These are phyloP conservation scores for Leptinotarsa haldemani DNA, from an alignment of 2,888 invertebrate species.

Conservation along the genomic window DNA sequence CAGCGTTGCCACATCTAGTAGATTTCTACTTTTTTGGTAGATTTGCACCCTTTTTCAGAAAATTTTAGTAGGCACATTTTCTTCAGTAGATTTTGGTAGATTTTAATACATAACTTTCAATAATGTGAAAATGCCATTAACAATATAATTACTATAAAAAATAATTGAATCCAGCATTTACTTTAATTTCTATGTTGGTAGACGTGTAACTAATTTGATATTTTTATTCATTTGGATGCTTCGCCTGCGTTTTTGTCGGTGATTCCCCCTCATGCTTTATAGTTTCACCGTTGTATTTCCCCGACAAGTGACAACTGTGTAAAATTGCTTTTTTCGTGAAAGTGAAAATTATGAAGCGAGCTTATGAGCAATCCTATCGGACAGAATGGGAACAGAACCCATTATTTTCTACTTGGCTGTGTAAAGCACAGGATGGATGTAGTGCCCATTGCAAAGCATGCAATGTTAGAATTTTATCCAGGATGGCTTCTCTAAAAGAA, in stretches of 20 bases:
- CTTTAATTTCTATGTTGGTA: conserved; percentile 21
- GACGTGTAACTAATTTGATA: conserved; percentile 20
- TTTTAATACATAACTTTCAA: conserved; percentile 4
- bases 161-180: background rate
- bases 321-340: conserved; percentile 11
- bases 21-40: conserved; percentile 21
- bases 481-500: conserved; percentile 35
- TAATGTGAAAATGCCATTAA: conserved; percentile 5
- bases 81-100: conserved; percentile 21
- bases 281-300: conserved; percentile 2
- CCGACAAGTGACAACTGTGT: conserved; percentile 5
- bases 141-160: conserved; percentile 16
- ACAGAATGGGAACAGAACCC: conserved; percentile 31
- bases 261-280: conserved; percentile 18
- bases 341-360: conserved; percentile 23
- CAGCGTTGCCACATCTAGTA: conserved; percentile 20
- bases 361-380: conserved; percentile 24
- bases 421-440: conserved; percentile 31
- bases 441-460: conserved; percentile 38
- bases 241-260: conserved; percentile 21
- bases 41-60: conserved; percentile 22
- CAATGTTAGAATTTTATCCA: conserved; percentile 31
- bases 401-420: conserved; percentile 32
- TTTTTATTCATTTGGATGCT: conserved; percentile 20
- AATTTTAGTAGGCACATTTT: conserved; percentile 16